Evolutionary conservation across 1,140 invertebrate species (phyloP).

Genomic region (Riptortus pedestris): DNA sequence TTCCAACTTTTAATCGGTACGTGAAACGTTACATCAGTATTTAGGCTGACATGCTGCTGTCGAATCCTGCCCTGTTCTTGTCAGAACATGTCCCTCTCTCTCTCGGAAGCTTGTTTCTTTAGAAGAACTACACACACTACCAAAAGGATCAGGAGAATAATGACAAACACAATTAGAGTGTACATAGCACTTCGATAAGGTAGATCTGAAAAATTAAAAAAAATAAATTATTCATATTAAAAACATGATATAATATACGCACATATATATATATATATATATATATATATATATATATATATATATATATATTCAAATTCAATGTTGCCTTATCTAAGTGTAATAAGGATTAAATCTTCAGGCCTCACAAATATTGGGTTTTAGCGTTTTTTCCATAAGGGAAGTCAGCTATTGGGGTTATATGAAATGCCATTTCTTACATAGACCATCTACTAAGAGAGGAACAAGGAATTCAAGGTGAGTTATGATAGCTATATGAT

Average conservation of each 20-base stretch:
- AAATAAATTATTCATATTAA: neutral
- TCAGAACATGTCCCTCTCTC: slow-evolving; percentile 34
- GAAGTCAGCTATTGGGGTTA: too few species aligned
- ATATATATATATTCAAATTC: too few species aligned
- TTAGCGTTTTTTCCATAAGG: too few species aligned
- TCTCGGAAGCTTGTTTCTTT: slow-evolving; percentile 37
- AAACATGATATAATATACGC: too few species aligned
- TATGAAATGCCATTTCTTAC: too few species aligned
- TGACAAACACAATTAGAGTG: slow-evolving; percentile 39
- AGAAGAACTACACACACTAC: slow-evolving; percentile 40
- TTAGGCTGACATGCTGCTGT: neutral
- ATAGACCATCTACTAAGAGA: too few species aligned
- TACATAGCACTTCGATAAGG: slow-evolving; percentile 40
- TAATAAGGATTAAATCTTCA: too few species aligned
- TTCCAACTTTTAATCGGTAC: slow-evolving; percentile 27
- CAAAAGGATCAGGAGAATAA: slow-evolving; percentile 38
- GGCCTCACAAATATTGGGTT: too few species aligned
- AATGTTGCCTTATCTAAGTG: too few species aligned
- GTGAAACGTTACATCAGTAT: slow-evolving; percentile 16
- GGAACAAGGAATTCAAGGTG: too few species aligned
- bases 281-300: slow-evolving; percentile 29
- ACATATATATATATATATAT: slow-evolving; percentile 1
- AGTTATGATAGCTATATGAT: too few species aligned
- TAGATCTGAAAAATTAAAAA: slow-evolving; percentile 33
- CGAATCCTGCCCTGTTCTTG: slow-evolving; percentile 28